Conservation (phyloP, 2,113 vertebrate species). For the Tachycineta bicolor region DNA sequence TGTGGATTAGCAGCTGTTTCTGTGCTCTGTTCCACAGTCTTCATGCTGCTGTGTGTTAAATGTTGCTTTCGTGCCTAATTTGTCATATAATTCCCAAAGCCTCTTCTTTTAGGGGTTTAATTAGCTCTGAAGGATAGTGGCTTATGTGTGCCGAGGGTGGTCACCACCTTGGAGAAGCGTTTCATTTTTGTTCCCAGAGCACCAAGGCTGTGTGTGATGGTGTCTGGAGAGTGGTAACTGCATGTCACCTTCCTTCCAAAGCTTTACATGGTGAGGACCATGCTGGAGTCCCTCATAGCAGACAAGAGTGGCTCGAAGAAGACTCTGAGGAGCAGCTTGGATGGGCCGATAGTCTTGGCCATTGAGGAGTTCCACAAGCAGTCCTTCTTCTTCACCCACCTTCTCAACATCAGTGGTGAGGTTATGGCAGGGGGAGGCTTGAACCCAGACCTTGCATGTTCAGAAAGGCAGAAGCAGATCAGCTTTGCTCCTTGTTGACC, state of each 20-base stretch:
- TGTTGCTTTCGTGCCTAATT: neutral
- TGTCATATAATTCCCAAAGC: neutral
- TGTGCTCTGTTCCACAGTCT: neutral
- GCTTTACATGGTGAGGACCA: slow-evolving; percentile 99
- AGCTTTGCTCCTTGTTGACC: neutral
- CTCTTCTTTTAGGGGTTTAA: neutral
- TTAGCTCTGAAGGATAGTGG: neutral
- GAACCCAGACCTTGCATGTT: neutral
- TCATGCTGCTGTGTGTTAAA: neutral
- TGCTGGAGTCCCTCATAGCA: slow-evolving; percentile 97
- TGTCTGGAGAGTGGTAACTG: neutral
- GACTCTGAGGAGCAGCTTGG: slow-evolving; percentile 94
- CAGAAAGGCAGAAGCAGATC: neutral
- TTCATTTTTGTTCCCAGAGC: neutral
- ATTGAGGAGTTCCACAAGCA: slow-evolving; percentile 99
- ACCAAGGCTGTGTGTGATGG: neutral
- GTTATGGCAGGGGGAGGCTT: neutral
- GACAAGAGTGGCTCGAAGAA: slow-evolving; percentile 99
- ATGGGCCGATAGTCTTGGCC: slow-evolving; percentile 94
- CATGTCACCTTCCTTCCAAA: slow-evolving; percentile 46
- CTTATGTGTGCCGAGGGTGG: neutral
- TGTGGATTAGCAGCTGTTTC: neutral
- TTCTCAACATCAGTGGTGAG: slow-evolving; percentile 98
- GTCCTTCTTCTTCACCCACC: slow-evolving; percentile 98
- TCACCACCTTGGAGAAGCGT: neutral